A percentile compares a stretch with the other conserved stretches of the same genome.
These are phyloP conservation scores for Dione juno DNA, from an alignment of 2,888 invertebrate species.

Conservation along the genomic window DNA sequence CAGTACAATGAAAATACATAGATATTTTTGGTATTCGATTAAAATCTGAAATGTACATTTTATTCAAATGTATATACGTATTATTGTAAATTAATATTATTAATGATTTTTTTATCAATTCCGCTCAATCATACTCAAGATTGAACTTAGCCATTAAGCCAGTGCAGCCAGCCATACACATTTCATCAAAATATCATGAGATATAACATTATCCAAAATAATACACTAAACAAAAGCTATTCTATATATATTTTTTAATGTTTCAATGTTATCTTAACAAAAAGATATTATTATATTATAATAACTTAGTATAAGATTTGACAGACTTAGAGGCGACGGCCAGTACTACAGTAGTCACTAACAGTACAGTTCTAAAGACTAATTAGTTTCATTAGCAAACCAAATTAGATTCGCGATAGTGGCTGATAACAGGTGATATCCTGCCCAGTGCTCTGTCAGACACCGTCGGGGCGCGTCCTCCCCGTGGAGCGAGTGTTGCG, in stretches of 20 bases:
- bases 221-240: background rate
- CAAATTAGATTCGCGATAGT: slow-evolving; percentile 38
- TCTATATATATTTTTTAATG: no score
- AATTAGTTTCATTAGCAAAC: slow-evolving; percentile 40
- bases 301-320: no score
- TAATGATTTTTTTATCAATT: no score
- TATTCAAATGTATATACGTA: background rate
- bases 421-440: slow-evolving; percentile 36
- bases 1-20: background rate
- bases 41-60: background rate
- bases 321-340: background rate
- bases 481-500: background rate
- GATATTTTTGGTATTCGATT: background rate
- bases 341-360: background rate
- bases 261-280: no score
- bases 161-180: no score
- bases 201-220: background rate
- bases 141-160: no score
- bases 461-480: slow-evolving; percentile 2
- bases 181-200: no score
- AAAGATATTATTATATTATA: no score
- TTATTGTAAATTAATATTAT: background rate
- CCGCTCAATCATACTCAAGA: no score
- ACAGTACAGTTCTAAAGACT: background rate
- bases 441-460: background rate